Evolutionary conservation across 1,140 invertebrate species (phyloP), one percentile per base, ranked within the genome.

Genomic region (Sogatella furcifera): DNA sequence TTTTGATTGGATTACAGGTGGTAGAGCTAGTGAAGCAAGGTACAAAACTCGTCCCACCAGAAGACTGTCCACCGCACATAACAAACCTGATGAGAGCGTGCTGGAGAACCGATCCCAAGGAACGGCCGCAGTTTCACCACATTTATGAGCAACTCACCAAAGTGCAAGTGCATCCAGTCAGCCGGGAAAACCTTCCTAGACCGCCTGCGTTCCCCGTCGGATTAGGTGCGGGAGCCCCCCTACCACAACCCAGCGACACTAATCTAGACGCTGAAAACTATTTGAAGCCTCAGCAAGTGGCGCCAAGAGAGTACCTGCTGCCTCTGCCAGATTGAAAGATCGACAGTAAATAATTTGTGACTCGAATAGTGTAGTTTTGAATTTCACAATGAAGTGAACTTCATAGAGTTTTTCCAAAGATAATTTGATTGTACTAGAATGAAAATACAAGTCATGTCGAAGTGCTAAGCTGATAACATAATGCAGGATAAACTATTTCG

Each of bases 21-120:
- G 82, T 94, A 2, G 88, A 89, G 66, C 73, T 93, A 34, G 89
- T 95, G 64, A 76, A 90, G 10, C 84, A 92, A 66, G 89, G 89
- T 0, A 89, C 90, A 58, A 81, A 90, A 66, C 74, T 95, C n/a
- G 85, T 86, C 14, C 84, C 89, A 9, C 89, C 90, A 0, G 84
- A 89, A 60, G 64, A 88, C 62, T 92, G 89, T 69, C 90, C 91
- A 0, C 74, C 81, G 0, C 79, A 84, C 21, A 82, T 93, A 3
- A 85, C 83, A 61, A 82, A 90, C 64, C 72, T 95, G 62, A 95
- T 95, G 90, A 77, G 81, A 5, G 81, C 83, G 1, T 94, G 91
- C 66, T 95, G 92, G 91, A 87, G 87, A 69, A 82, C 82, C 0
- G 89, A 95, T 64, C 85, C 90, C 0, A 80, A 81, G 44, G 86